Evolutionary conservation across 92 coral and sea anemone genomes (phyloP).

Genomic region (Porites cylindrica): DNA sequence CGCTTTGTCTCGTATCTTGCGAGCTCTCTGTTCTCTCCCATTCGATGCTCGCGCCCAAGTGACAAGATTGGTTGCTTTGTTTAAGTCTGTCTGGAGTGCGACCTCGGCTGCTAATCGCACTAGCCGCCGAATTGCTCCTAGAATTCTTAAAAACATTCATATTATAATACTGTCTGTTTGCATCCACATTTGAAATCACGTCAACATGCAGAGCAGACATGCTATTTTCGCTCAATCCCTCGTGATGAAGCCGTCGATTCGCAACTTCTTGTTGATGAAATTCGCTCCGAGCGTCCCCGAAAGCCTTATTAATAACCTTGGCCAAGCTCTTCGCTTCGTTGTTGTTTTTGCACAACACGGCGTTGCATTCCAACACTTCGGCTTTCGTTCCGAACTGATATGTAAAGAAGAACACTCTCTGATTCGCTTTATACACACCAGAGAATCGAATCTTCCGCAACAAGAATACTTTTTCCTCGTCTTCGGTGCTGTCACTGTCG

Average conservation of each 20-base stretch:
- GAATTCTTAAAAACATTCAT: constrained; percentile 46
- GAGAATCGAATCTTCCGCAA: constrained; percentile 87
- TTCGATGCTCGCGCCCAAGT: constrained; percentile 54
- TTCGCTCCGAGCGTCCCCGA: constrained; percentile 72
- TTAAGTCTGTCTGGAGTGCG: constrained; percentile 39
- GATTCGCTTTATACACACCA: constrained; percentile 88
- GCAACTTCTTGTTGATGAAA: constrained; percentile 82
- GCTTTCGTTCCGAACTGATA: constrained; percentile 94
- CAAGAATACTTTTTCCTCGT: constrained; percentile 77
- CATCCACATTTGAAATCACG: constrained; percentile 50
- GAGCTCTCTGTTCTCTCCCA: constrained; percentile 73
- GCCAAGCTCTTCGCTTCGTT: constrained; percentile 95
- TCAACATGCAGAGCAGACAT: constrained; percentile 35
- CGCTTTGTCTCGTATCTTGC: constrained; percentile 47
- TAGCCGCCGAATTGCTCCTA: constrained; percentile 43
- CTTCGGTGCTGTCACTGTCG: constrained; percentile 85
- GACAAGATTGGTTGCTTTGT: constrained; percentile 45
- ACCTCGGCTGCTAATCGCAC: constrained; percentile 31
- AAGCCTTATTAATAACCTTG: constrained; percentile 86
- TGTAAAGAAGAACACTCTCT: constrained; percentile 92
- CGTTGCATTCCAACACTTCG: constrained; percentile 90
- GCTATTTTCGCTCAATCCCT: constrained; percentile 77
- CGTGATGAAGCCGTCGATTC: constrained; percentile 75
- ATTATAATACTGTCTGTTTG: constrained; percentile 42
- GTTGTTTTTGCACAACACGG: constrained; percentile 80